Base-by-base conservation (phyloP, 1,140 invertebrate species). In the Pseudomyrmex flavicornis region DNA sequence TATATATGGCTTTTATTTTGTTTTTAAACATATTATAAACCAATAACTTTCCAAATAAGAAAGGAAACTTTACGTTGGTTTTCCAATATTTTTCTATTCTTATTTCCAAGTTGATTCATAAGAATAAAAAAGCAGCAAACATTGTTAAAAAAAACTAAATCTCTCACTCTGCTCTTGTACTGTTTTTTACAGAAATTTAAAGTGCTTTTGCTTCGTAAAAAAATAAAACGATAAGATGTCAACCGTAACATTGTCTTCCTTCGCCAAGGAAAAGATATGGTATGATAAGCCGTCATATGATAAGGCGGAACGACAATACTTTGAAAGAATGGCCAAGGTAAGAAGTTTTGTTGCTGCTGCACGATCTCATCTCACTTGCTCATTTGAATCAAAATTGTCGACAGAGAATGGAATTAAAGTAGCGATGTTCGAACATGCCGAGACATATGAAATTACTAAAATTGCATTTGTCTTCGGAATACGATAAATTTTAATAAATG, bases 221-320 rank as follows among this genome's bases (percentile, higher is more conserved):
- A 74, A 73, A 35, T 52, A 85, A 82, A 77, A 69, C 68, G 82
- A 15, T 22, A 92, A 88, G 83, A 93, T 91, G 92, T 84, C 90
- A 61, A 84, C 85, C 50, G 62, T 56, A 20, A 50, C 13, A 70
- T 9, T 13, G 22, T 52, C 22, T 52, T 89, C 92, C 83, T 85
- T 95, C 63, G 85, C 92, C 74, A 90, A 92, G 62, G 95, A 95
- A 84, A 94, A 92, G 82, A 90, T 95, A 22, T 95, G 95, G 95
- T 90, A 94, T 63, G 93, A 95, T 15, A 95, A 95, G 86, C 92
- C 93, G 72, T 90, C 92, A 20, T 95, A 94, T 89, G 95, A 95
- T 65, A 94, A 93, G 92, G 95, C 95, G 52, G 95, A 95, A 87
- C 89, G 93, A 13, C 82, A 91, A 17, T 93, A 95, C 87, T 93